Base-by-base conservation (phyloP, 2,113 vertebrate species). In the Apistogramma diplotaenia region DNA sequence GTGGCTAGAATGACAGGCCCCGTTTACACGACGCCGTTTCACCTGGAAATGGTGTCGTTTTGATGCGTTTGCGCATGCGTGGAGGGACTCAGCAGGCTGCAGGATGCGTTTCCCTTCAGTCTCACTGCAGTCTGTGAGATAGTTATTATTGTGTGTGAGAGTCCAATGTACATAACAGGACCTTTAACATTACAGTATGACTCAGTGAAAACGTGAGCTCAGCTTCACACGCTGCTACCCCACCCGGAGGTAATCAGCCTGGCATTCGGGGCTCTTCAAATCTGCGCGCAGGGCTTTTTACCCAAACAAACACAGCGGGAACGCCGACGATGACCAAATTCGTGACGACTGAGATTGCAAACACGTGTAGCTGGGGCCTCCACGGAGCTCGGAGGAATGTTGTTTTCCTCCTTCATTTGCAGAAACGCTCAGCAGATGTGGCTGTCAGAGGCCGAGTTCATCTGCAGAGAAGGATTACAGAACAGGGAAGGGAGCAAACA, bases 221-320 rank as follows among this genome's bases (percentile, higher is more conserved):
- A 29, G 58, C 13, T 71, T 23, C 62, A 37, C 13, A 31, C 4
- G 6, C 40, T 33, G 76, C 51, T 2, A 6, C 51, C 9, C 54
- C 71, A 61, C 71, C 55, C 76, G 1, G 78, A 13, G 72, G 59
- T 87, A 85, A 86, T 89, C 83, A 89, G 65, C 49, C 2, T 5
- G 15, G 6, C 18, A 10, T 75, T 78, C 11, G 16, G 35, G 65
- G 56, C 43, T 55, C 67, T 79, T 76, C 78, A 60, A 71, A 15
- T 54, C 21, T 67, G 49, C 9, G 18, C 49, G 7, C 40, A 56
- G 76, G 79, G 31, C 37, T 35, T 82, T 88, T 90, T 53, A 85
- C 70, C 82, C 83, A 88, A 91, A 89, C 87, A 89, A 88, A 89
- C 76, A 43, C 87, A 76, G 72, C 57, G 46, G 71, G 85, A 56